A percentile compares a stretch with the other conserved stretches of the same genome.
phyloP scores from a whole-genome alignment of 2,888 invertebrate species.

The Brachypalpus laphriformis region DNA sequence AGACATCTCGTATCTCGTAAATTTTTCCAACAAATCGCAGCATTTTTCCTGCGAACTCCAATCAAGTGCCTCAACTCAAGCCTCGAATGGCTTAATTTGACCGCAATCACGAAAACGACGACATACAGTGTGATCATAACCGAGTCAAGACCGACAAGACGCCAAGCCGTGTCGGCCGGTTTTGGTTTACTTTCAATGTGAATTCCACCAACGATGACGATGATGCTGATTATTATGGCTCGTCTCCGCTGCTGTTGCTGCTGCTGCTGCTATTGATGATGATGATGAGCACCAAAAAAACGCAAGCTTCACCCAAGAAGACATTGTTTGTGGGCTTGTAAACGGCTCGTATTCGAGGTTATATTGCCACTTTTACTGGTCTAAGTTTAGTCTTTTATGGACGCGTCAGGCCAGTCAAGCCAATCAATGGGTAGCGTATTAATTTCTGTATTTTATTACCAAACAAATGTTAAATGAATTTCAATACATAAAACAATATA shows the following conservation, averaged over 20 bases:
- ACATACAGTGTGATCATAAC: conserved; percentile 36
- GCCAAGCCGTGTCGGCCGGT: conserved; percentile 25
- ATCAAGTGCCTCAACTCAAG: conserved; percentile 32
- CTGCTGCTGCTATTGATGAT: not conserved
- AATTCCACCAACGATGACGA: conserved; percentile 1
- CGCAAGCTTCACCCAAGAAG: not conserved
- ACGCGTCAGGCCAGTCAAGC: not conserved
- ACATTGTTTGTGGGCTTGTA: conserved; percentile 8
- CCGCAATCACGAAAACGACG: conserved; percentile 29
- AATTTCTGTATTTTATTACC: conserved; percentile 19
- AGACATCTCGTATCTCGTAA: conserved; percentile 37
- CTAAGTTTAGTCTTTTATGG: conserved; percentile 29
- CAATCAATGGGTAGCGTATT: conserved; percentile 33
- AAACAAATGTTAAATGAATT: conserved; percentile 12
- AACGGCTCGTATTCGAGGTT: conserved; percentile 15
- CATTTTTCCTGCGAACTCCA: conserved; percentile 11
- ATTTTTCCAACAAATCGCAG: conserved; percentile 48
- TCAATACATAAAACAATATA: not conserved
- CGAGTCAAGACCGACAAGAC: conserved; percentile 5
- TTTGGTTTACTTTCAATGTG: conserved; percentile 20
- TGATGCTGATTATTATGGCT: not conserved
- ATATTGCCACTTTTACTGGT: conserved; percentile 19
- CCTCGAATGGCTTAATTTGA: conserved; percentile 60
- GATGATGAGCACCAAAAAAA: not conserved
- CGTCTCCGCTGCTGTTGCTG: not conserved